phyloP scores from a whole-genome alignment of 1,140 invertebrate species.

The Lasaia peninsularis region DNA sequence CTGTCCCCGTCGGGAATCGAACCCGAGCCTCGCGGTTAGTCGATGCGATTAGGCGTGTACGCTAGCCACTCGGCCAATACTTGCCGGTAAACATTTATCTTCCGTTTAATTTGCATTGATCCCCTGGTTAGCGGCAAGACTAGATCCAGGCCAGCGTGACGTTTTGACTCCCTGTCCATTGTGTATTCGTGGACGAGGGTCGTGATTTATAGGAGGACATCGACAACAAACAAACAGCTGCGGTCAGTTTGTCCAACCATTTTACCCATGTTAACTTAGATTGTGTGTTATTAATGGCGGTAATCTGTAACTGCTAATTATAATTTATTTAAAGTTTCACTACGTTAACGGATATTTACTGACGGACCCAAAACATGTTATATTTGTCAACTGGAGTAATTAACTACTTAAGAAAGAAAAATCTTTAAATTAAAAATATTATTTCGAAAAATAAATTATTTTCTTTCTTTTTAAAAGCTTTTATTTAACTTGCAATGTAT shows the following conservation, averaged over 20 bases:
- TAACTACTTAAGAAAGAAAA: no score
- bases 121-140: conserved; percentile 23
- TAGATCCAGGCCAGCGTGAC: conserved; percentile 32
- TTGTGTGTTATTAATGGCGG: conserved; percentile 29
- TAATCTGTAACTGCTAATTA: conserved; percentile 20
- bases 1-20: no score
- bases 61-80: no score
- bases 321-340: conserved; percentile 16
- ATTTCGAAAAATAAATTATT: no score
- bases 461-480: no score
- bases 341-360: no score
- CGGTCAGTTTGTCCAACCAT: conserved; percentile 32
- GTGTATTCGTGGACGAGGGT: conserved; percentile 59
- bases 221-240: conserved; percentile 44
- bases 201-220: conserved; percentile 57
- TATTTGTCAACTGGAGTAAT: no score
- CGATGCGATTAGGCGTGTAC: no score
- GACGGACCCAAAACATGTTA: no score
- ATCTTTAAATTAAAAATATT: no score
- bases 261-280: conserved; percentile 28
- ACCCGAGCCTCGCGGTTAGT: no score
- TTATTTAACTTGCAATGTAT: no score
- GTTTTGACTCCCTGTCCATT: conserved; percentile 52
- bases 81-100: background rate
- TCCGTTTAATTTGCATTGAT: conserved; percentile 19